Evolutionary conservation across 2,113 vertebrate genomes (phyloP).

Genomic region (Tychaedon coryphoeus): DNA sequence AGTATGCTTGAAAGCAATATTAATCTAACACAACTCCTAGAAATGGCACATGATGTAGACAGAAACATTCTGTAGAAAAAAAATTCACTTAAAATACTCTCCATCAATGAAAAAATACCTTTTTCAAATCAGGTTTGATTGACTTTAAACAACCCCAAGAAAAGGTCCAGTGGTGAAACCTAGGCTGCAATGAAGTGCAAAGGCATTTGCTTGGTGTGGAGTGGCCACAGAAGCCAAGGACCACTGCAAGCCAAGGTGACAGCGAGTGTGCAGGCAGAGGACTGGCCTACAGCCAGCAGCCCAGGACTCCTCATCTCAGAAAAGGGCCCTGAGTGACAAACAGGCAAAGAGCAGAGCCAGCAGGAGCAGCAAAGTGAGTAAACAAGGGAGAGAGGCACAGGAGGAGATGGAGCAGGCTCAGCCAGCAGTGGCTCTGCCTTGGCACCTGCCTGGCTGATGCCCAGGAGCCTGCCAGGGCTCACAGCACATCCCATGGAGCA

Average conservation of each 20-base stretch:
- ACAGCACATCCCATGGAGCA: background rate
- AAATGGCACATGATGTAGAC: background rate
- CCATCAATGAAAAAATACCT: background rate
- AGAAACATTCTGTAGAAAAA: background rate
- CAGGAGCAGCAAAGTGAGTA: background rate
- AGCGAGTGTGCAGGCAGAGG: rapidly evolving
- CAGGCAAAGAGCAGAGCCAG: background rate
- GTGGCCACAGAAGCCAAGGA: background rate
- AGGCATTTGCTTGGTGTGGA: background rate
- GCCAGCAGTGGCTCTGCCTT: background rate
- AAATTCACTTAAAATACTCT: background rate
- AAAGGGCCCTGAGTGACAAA: background rate
- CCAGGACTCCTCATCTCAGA: background rate
- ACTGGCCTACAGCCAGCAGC: background rate
- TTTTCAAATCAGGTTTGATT: background rate
- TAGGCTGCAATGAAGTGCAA: background rate
- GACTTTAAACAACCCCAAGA: background rate
- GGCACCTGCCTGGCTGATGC: background rate
- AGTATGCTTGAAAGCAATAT: background rate
- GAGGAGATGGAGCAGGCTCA: background rate
- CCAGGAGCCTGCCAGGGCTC: background rate
- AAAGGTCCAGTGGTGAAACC: background rate
- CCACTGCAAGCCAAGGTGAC: background rate
- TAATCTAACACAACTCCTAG: background rate
- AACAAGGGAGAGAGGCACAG: background rate